Evolutionary conservation across 2,888 invertebrate genomes (phyloP).

Genomic region (Norana najaformis): DNA sequence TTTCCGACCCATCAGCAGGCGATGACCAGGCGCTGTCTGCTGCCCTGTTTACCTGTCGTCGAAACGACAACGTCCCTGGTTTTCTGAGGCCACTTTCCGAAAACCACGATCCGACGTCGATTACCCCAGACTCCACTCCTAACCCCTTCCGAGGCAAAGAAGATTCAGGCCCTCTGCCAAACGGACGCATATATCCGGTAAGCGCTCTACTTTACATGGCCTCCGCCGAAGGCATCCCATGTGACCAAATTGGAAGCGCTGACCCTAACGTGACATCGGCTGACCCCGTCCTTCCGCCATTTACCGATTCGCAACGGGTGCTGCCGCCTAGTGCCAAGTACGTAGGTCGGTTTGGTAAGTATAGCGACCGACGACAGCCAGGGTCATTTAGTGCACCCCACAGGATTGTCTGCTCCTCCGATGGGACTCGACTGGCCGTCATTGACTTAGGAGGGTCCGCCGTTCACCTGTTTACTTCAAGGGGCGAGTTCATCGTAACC

Average conservation of each 20-base stretch:
- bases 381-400: neutral
- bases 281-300: neutral
- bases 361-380: conserved; percentile 9
- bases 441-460: neutral
- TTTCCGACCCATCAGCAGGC: neutral
- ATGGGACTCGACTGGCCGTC: neutral
- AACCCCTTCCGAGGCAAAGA: neutral
- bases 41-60: neutral
- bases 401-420: neutral
- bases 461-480: neutral
- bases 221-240: conserved; percentile 6
- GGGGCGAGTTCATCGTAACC: neutral
- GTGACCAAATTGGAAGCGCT: neutral
- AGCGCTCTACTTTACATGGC: conserved; percentile 9
- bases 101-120: neutral
- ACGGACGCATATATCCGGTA: conserved; percentile 8
- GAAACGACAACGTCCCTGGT: neutral
- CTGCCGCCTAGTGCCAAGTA: conserved; percentile 3
- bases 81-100: neutral
- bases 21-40: neutral
- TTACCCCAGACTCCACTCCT: neutral
- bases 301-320: neutral
- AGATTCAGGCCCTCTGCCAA: neutral
- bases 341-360: conserved; percentile 18
- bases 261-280: neutral